These are phyloP conservation scores for Chelon labrosus DNA, from an alignment of 2,797 vertebrate genomes.

Conservation along the genomic window DNA sequence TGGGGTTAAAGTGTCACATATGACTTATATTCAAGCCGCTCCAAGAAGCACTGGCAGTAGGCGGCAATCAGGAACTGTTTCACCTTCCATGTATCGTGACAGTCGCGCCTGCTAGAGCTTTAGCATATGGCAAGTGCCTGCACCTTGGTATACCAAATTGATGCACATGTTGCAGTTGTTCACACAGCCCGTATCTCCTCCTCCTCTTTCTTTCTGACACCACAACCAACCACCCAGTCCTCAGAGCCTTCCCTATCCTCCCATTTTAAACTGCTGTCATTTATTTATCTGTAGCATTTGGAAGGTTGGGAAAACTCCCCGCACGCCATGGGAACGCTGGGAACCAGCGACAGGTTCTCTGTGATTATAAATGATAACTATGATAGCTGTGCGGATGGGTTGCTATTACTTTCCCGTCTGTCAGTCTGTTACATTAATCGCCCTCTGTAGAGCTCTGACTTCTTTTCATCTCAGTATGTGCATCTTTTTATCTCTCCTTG, in stretches of 20 bases:
- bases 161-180: constrained; percentile 33
- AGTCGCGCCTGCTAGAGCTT: constrained; percentile 11
- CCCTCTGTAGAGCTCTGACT: constrained; percentile 32
- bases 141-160: constrained; percentile 31
- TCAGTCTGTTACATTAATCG: constrained; percentile 52
- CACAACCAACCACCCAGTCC: constrained; percentile 31
- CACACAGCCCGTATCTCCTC: constrained; percentile 5
- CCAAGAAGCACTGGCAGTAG: not conserved
- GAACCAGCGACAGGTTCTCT: constrained; percentile 50
- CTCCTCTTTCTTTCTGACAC: constrained; percentile 13
- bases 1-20: not conserved
- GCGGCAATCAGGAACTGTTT: constrained; percentile 1
- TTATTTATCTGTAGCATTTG: constrained; percentile 41
- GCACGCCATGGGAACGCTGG: constrained; percentile 17
- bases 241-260: constrained; percentile 30
- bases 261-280: constrained; percentile 47
- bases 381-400: constrained; percentile 38
- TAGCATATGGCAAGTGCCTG: constrained; percentile 23
- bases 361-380: constrained; percentile 56
- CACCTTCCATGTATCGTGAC: constrained; percentile 11
- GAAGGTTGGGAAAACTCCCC: constrained; percentile 24
- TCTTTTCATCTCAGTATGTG: constrained; percentile 39
- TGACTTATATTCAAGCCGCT: constrained; percentile 1
- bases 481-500: constrained; percentile 41
- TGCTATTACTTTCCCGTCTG: constrained; percentile 47